phyloP scores from a whole-genome alignment of 1,140 invertebrate genomes.

The Steinernema khuongi region DNA sequence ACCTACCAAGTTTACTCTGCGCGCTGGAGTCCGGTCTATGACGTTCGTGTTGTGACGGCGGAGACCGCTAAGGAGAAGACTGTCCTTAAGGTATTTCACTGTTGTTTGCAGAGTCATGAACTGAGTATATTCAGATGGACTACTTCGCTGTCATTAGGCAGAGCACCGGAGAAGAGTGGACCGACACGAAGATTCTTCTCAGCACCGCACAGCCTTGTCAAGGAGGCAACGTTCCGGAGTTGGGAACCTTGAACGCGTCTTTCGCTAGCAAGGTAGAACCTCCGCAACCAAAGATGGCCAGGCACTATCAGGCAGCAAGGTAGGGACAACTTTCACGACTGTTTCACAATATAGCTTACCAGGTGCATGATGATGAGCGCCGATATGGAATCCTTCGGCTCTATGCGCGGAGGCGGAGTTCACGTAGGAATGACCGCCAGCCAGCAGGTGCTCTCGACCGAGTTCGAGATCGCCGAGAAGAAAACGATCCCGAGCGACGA shows the following conservation, averaged over 20 bases:
- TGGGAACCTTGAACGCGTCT: slow-evolving; percentile 50
- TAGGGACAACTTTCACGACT: too few relatives aligned
- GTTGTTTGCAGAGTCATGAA: too few relatives aligned
- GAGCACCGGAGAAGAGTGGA: slow-evolving; percentile 61
- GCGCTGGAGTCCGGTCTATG: too few relatives aligned
- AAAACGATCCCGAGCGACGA: neutral
- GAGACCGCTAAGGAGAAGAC: neutral
- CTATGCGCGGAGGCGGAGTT: neutral
- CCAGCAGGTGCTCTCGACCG: neutral
- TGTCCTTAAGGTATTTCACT: too few relatives aligned
- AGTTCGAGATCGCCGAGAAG: neutral
- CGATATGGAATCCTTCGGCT: neutral
- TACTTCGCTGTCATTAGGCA: slow-evolving; percentile 60
- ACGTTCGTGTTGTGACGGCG: neutral
- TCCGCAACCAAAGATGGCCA: neutral
- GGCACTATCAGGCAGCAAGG: neutral
- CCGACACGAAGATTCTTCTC: slow-evolving; percentile 56
- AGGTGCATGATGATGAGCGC: too few relatives aligned
- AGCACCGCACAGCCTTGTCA: slow-evolving; percentile 60
- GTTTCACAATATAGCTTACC: too few relatives aligned
- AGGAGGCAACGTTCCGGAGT: slow-evolving; percentile 58
- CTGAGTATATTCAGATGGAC: too few relatives aligned
- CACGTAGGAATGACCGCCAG: neutral
- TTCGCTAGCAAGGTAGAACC: slow-evolving; percentile 23
- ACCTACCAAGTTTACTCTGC: too few relatives aligned